phyloP scores from a whole-genome alignment of 2,888 invertebrate genomes.

The Nephrocerus scutellatus region DNA sequence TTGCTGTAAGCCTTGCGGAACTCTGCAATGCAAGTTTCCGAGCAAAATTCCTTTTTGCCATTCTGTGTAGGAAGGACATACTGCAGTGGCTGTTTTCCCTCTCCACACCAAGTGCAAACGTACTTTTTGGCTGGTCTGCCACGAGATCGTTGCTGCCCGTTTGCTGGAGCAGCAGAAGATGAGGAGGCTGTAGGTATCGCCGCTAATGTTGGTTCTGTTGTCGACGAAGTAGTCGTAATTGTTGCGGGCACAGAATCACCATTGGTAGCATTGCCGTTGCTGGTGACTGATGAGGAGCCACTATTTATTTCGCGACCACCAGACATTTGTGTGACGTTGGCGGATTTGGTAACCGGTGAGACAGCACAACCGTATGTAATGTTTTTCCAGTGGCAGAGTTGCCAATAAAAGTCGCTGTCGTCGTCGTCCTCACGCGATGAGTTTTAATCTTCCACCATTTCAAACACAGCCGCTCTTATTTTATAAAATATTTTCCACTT shows the following conservation, averaged over 20 bases:
- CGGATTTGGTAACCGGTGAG: too few relatives aligned
- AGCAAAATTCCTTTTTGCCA: slow-evolving; percentile 88
- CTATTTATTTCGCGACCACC: slow-evolving; percentile 37
- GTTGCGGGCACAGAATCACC: slow-evolving; percentile 26
- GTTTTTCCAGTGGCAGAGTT: too few relatives aligned
- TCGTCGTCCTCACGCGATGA: too few relatives aligned
- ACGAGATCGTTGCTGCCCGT: slow-evolving; percentile 40
- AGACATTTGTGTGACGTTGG: slow-evolving; percentile 34
- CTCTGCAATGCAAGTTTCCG: slow-evolving; percentile 80
- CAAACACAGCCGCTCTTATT: too few relatives aligned
- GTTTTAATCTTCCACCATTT: too few relatives aligned
- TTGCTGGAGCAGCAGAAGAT: slow-evolving; percentile 16
- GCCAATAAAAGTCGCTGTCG: too few relatives aligned
- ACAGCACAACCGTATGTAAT: too few relatives aligned
- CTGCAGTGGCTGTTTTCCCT: slow-evolving; percentile 72
- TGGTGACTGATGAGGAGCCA: slow-evolving; percentile 17
- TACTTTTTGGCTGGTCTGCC: slow-evolving; percentile 73
- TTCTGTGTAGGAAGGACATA: slow-evolving; percentile 77
- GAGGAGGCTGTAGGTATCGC: slow-evolving; percentile 17
- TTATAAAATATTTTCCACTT: too few relatives aligned
- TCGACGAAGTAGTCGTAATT: slow-evolving; percentile 23
- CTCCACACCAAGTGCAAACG: slow-evolving; percentile 78
- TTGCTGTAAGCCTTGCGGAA: slow-evolving; percentile 83
- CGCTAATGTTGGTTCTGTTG: slow-evolving; percentile 24
- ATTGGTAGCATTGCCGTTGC: slow-evolving; percentile 24